phyloP scores from a whole-genome alignment of 2,797 vertebrate genomes.

The Sebastes nivosus region DNA sequence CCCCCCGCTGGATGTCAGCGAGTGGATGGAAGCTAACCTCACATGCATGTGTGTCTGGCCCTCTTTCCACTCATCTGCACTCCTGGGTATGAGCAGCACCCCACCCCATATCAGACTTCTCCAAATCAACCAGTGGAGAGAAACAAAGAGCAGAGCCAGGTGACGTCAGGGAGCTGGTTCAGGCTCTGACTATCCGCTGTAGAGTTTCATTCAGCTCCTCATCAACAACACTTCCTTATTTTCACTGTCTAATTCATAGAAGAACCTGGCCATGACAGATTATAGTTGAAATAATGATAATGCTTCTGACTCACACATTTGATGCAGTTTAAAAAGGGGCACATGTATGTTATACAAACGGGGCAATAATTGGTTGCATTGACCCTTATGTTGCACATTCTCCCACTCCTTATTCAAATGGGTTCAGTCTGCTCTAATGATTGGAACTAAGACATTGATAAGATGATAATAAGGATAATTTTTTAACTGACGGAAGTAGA shows the following conservation, averaged over 20 bases:
- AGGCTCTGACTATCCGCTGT: not conserved
- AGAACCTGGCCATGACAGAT: slow-evolving; percentile 32
- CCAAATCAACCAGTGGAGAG: slow-evolving; percentile 48
- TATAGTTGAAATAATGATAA: slow-evolving; percentile 5
- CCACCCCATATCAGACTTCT: slow-evolving; percentile 68
- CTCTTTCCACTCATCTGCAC: slow-evolving; percentile 82
- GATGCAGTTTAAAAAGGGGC: slow-evolving; percentile 72
- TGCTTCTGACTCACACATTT: slow-evolving; percentile 19
- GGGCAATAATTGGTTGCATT: slow-evolving; percentile 66
- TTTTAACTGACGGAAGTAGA: slow-evolving; percentile 2
- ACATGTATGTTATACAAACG: slow-evolving; percentile 77
- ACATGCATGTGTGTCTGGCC: slow-evolving; percentile 85
- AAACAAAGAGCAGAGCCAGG: slow-evolving; percentile 55
- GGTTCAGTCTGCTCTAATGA: slow-evolving; percentile 20
- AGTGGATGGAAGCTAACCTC: slow-evolving; percentile 84
- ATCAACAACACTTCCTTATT: slow-evolving; percentile 22
- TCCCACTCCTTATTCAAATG: slow-evolving; percentile 3
- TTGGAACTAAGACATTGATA: slow-evolving; percentile 3
- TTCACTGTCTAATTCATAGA: slow-evolving; percentile 6
- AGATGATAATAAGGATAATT: not conserved
- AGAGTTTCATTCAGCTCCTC: slow-evolving; percentile 34
- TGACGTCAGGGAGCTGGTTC: slow-evolving; percentile 45
- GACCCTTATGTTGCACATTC: slow-evolving; percentile 22
- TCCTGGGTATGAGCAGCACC: slow-evolving; percentile 89
- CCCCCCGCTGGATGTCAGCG: slow-evolving; percentile 75